A percentile compares a stretch with the other conserved stretches of the same genome.
These are phyloP conservation scores for Enoplosus armatus DNA, from an alignment of 2,797 vertebrate species.

Conservation along the genomic window DNA sequence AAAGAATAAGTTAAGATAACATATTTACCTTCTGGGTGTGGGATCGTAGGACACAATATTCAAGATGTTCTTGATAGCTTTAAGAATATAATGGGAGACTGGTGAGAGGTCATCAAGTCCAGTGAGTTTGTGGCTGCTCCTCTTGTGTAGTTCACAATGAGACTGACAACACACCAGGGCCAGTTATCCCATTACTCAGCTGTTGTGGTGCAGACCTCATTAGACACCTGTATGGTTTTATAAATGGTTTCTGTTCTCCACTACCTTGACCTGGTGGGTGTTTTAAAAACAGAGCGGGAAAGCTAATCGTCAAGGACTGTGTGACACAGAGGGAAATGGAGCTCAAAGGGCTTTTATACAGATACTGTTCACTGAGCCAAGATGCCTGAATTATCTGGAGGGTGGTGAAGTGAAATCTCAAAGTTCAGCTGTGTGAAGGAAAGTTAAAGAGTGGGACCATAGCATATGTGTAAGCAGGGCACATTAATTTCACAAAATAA, in stretches of 20 bases:
- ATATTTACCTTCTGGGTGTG: constrained; percentile 66
- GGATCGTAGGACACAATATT: constrained; percentile 24
- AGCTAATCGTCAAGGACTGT: constrained; percentile 19
- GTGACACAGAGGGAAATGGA: constrained; percentile 18
- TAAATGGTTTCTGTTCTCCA: constrained; percentile 2
- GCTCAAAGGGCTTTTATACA: constrained; percentile 43
- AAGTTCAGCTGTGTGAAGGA: constrained; percentile 43
- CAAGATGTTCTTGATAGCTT: constrained; percentile 20
- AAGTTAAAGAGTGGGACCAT: constrained; percentile 7
- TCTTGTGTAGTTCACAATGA: too few species aligned
- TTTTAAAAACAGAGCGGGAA: constrained; percentile 16
- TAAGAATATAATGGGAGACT: constrained; percentile 3
- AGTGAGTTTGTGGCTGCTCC: too few species aligned
- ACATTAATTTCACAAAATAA: not conserved
- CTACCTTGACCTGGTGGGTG: not conserved
- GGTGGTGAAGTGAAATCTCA: constrained; percentile 36
- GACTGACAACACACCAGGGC: constrained; percentile 1
- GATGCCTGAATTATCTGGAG: constrained; percentile 42
- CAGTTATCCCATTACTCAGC: constrained; percentile 57
- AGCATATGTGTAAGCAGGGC: not conserved
- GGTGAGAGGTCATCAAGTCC: too few species aligned
- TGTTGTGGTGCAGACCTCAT: constrained; percentile 29
- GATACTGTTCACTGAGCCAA: constrained; percentile 26
- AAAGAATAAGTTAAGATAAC: too few species aligned
- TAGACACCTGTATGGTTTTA: constrained; percentile 38